Evolutionary conservation across 2,888 invertebrate genomes (phyloP), one percentile per base, ranked within the genome.

Genomic region (Prosapia bicincta): DNA sequence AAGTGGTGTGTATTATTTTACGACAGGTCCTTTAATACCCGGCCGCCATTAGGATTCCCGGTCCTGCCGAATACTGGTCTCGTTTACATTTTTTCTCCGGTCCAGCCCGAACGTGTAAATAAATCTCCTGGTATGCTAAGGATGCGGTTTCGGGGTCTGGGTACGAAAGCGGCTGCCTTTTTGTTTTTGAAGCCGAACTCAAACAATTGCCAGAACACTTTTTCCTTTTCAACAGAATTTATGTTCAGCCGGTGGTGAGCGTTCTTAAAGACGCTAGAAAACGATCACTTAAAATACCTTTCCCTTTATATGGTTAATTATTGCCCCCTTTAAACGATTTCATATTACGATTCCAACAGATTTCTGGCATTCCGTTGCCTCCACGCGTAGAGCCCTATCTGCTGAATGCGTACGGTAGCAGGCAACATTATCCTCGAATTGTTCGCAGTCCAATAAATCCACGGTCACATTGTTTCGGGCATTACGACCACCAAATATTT

Each of bases 211-310:
- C 74, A 23, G 74, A 38, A 74, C 74, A 74, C 74, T 74, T 74
- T 74, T 74, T 74, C 74, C 69, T 74, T 74, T 74, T 69, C 74
- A 66, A 28, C 74, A 69, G 74, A 74, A 74, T 74, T 74, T 69
- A 74, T 74, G 74, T 74, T 74, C 69, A 74, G 69, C 43, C 66
- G 69, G 38, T 28, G 69, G 68, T 30, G 74, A 69, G 30, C 74
- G 69, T 30, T 65, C 74, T 69, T 74, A 69, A 74, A 74, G 54
- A 74, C 69, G 69, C 30, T 69, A 54, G 65, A 65, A 54, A 65
- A 74, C 74, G 69, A 74, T 74, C 74, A 74, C 74, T 74, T 74
- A 74, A 74, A 74, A 74, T 74, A 74, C 74, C 74, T 69, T 28
- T 38, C 54, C 69, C 66, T 30, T 65, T 65, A 28, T 69, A 30